Evolutionary conservation across 2,113 vertebrate species (phyloP), one percentile per base, ranked within the genome.

Genomic region (Apeltes quadracus): DNA sequence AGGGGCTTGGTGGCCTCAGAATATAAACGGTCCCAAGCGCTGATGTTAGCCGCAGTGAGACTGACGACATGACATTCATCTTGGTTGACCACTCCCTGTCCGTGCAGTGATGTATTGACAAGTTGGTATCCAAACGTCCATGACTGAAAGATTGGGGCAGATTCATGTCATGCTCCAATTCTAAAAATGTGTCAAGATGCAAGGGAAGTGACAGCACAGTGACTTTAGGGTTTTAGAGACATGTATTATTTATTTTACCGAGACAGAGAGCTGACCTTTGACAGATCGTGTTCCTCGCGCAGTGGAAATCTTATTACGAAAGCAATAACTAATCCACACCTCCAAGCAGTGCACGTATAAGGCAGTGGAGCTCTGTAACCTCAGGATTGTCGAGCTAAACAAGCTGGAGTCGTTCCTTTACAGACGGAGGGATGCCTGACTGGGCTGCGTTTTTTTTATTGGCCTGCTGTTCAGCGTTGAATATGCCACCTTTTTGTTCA

Each of bases 1-100:
- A 9, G 43, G 29, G 53, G 56, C 74, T 38, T 3, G 57, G 72
- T 73, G 75, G 73, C 82, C 63, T 59, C 32, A 34, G 62, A 86
- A 77, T 81, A 79, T 69, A 70, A 84, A 79, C 78, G 6, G 29
- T 48, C 61, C 79, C 74, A 23, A 87, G 20, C 18, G 44, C 39
- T 76, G 74, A 79, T 83, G 79, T 67, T 68, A 78, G 76, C 75
- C 82, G 80, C 66, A 64, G 66, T 25, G 50, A 74, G 76, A 55
- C 66, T 62, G 77, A 73, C 70, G 53, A 68, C 13, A 27, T 63
- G 69, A 81, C 79, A 84, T 75, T 71, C 58, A 69, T 83, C 64
- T 57, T 68, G 76, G 76, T 69, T 84, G 82, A 76, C 74, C 62
- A 67, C 77, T 53, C 54, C 53, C 41, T 59, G 58, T 29, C 55